Conservation (phyloP, 2,888 invertebrate genomes). For the Megastigmus dorsalis region DNA sequence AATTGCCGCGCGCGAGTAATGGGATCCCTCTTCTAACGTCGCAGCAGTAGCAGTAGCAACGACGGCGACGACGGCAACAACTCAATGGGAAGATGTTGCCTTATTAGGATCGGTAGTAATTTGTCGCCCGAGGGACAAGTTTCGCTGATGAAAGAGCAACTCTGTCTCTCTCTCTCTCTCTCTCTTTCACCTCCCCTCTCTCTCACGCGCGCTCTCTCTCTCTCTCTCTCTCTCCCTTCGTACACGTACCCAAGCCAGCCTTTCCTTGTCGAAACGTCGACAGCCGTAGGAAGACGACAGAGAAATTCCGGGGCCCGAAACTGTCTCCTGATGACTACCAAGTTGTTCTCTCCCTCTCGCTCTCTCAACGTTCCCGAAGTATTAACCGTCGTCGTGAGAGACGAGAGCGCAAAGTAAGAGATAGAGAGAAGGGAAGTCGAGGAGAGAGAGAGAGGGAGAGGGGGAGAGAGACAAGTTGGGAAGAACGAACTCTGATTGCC, state of each 20-base stretch:
- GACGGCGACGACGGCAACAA: background rate
- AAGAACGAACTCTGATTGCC: slow-evolving; percentile 48
- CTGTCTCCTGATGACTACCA: no score
- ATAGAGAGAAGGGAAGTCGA: background rate
- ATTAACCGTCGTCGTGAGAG: no score
- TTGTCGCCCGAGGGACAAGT: slow-evolving; percentile 63
- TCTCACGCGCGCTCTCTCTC: background rate
- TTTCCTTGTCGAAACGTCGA: no score
- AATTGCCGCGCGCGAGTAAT: slow-evolving; percentile 20
- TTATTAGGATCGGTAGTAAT: slow-evolving; percentile 68
- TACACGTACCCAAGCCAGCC: no score
- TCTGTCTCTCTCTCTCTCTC: background rate
- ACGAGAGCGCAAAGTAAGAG: background rate
- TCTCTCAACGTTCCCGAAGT: background rate
- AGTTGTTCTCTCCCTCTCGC: no score
- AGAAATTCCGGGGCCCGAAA: no score
- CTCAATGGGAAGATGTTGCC: no score
- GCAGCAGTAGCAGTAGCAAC: no score
- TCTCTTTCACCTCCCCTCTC: background rate
- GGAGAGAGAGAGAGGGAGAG: slow-evolving; percentile 11
- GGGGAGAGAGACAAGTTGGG: slow-evolving; percentile 4
- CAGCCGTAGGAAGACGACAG: no score
- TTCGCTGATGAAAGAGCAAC: slow-evolving; percentile 62
- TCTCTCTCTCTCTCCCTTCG: background rate
- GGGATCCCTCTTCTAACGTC: background rate